Base-by-base conservation (phyloP, 64 coral and sea anemone species). In the Acropora yongei region DNA sequence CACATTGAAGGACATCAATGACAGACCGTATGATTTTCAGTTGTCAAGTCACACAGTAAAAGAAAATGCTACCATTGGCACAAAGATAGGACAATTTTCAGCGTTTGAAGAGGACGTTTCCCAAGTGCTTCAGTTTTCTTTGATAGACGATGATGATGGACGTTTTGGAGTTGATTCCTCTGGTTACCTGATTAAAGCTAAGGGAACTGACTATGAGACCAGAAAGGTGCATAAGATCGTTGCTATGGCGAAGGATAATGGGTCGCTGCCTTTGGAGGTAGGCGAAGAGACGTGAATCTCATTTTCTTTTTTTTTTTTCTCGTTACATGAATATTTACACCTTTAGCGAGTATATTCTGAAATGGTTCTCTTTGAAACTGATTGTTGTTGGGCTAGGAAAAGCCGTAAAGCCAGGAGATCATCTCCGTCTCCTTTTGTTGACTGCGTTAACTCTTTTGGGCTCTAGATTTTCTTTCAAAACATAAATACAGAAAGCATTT, bases 161-260 rank as follows among this genome's bases (percentile, higher is more conserved):
- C 80, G 90, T 61, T 98, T 98, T 81, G 53, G 12, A 39, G 80
- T 95, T 78, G 87, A 93, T 72, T 80, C 86, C 0, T 79, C 53
- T 8, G 96, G 96, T 55, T 86, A 92, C 49, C 85, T 98, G 75
- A 89, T 90, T 42, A 95, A 95, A 46, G 90, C 96, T 7, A 98
- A 95, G 18, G 68, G 63, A 45, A 87, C 87, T 47, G 96, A 98
- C 74, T 95, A 98, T 6, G 96, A 98, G 87, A 95, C 90, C 9
- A 93, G 20, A 48, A 88, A 84, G 58, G 79, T 48, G 41, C 96
- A 98, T 49, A 87, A 68, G 45, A 86, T 96, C 14, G 76, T 67
- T 47, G 96, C 84, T 13, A 69, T 86, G 77, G 93, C 91, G 8
- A 86, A 6, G 41, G 96, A 98, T 45, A 98, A 86, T 18, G 96